A percentile compares a stretch with the other conserved stretches of the same genome.
These are phyloP conservation scores for Damaliscus lunatus DNA, from an alignment of 2,113 vertebrate genomes.

Conservation along the genomic window DNA sequence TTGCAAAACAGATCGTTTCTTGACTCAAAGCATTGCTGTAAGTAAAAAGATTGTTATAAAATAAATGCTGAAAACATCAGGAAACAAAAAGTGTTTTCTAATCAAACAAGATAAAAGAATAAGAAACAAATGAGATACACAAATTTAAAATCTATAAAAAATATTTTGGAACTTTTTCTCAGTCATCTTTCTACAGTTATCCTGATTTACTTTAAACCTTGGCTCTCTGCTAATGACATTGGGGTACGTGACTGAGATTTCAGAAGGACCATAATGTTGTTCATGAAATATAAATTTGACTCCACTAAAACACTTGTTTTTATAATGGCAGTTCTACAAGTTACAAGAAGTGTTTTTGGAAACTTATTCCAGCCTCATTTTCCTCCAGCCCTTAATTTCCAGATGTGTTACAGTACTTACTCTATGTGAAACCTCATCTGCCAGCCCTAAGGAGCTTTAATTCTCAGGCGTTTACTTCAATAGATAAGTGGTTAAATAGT, in stretches of 20 bases:
- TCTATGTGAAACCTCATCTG: slow-evolving; percentile 36
- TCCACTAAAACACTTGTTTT: background rate
- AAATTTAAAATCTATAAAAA: background rate
- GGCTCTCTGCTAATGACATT: background rate
- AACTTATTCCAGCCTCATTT: background rate
- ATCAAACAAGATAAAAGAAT: background rate
- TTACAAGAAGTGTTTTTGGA: background rate
- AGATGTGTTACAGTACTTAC: slow-evolving; percentile 1
- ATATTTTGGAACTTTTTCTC: background rate
- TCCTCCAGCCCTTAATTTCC: background rate
- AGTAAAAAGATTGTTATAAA: background rate
- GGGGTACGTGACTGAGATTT: background rate
- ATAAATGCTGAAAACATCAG: background rate
- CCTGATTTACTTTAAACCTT: background rate
- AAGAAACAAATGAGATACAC: background rate
- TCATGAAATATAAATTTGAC: slow-evolving; percentile 23
- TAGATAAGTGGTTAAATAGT: slow-evolving; percentile 39
- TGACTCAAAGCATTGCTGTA: background rate
- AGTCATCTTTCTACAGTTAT: background rate
- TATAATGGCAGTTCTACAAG: background rate
- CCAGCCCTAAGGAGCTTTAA: slow-evolving; percentile 35
- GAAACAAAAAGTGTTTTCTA: background rate
- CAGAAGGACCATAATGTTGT: background rate
- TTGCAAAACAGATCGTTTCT: slow-evolving; percentile 2
- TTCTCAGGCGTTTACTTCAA: slow-evolving; percentile 55